phyloP scores from a whole-genome alignment of 2,888 invertebrate genomes.

The Morpho helenor region DNA sequence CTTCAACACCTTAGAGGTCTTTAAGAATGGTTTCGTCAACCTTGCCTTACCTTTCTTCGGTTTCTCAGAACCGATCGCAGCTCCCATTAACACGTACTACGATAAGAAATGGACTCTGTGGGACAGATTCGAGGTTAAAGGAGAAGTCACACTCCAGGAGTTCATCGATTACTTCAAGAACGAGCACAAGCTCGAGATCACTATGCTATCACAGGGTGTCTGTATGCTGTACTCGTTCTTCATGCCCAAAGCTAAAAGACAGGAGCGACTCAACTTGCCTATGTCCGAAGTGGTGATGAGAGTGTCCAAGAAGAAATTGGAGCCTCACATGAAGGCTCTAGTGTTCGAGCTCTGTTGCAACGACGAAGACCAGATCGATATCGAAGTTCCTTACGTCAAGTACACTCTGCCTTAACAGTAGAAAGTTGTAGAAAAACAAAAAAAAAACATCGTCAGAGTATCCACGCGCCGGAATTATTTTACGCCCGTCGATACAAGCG shows the following conservation, averaged over 20 bases:
- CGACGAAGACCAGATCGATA: constrained; percentile 95
- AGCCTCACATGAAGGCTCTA: constrained; percentile 93
- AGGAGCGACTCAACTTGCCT: constrained; percentile 89
- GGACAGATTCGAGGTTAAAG: constrained; percentile 96
- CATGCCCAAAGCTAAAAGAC: constrained; percentile 93
- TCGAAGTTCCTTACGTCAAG: constrained; percentile 98
- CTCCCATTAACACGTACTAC: constrained; percentile 92
- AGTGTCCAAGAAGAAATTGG: constrained; percentile 96
- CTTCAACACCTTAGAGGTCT: constrained; percentile 81
- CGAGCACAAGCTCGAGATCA: constrained; percentile 93
- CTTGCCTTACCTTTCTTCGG: constrained; percentile 97
- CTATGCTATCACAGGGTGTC: constrained; percentile 99
- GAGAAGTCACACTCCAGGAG: constrained; percentile 92
- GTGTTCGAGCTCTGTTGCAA: constrained; percentile 99
- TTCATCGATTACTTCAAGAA: constrained; percentile 96
- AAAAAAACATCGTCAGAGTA: constrained; percentile 27
- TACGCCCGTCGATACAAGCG: constrained; percentile 29
- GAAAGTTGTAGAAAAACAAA: constrained; percentile 12
- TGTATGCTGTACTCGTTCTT: constrained; percentile 99
- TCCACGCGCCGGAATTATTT: constrained; percentile 34
- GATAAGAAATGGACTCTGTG: constrained; percentile 97
- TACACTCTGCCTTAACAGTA: constrained; percentile 85
- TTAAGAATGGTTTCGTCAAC: constrained; percentile 98
- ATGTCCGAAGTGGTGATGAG: constrained; percentile 93
- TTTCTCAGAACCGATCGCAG: constrained; percentile 95